A percentile compares a stretch with the other conserved stretches of the same genome.
Conservation (phyloP, 2,888 invertebrate species). For the Heliconius aoede region DNA sequence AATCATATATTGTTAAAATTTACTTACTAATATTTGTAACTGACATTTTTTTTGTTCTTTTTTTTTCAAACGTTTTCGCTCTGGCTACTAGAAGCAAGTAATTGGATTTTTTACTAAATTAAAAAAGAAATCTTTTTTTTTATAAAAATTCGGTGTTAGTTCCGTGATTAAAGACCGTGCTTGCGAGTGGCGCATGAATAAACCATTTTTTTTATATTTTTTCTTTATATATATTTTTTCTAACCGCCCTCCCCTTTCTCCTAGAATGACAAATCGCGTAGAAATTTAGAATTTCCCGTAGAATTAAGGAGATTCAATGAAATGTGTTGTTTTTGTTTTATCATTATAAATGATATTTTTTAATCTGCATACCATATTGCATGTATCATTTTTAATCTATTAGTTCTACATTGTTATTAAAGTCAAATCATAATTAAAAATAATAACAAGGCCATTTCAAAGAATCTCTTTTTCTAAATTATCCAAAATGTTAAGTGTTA, state of each 20-base stretch:
- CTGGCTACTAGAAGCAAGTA: slow-evolving; percentile 84
- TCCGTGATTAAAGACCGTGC: slow-evolving; percentile 61
- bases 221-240: slow-evolving; percentile 48
- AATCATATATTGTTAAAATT: slow-evolving; percentile 1
- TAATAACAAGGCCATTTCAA: slow-evolving; percentile 63
- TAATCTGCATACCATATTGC: slow-evolving; percentile 30
- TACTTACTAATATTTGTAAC: slow-evolving; percentile 28
- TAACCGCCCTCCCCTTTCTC: slow-evolving; percentile 55
- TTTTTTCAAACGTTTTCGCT: slow-evolving; percentile 77
- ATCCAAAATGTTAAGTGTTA: slow-evolving; percentile 68
- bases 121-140: slow-evolving; percentile 48
- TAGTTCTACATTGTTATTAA: slow-evolving; percentile 30
- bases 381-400: slow-evolving; percentile 34
- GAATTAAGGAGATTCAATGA: slow-evolving; percentile 79
- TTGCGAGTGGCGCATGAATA: slow-evolving; percentile 73
- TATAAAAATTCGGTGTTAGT: slow-evolving; percentile 70
- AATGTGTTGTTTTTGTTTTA: slow-evolving; percentile 54
- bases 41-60: slow-evolving; percentile 55
- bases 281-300: slow-evolving; percentile 71
- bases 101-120: slow-evolving; percentile 63
- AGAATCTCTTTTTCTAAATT: slow-evolving; percentile 70
- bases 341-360: background rate
- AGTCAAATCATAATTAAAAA: slow-evolving; percentile 29
- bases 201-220: slow-evolving; percentile 53
- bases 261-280: slow-evolving; percentile 76